Base-by-base conservation (phyloP, 1,140 invertebrate genomes). In the Pseudobourletiella spinata region DNA sequence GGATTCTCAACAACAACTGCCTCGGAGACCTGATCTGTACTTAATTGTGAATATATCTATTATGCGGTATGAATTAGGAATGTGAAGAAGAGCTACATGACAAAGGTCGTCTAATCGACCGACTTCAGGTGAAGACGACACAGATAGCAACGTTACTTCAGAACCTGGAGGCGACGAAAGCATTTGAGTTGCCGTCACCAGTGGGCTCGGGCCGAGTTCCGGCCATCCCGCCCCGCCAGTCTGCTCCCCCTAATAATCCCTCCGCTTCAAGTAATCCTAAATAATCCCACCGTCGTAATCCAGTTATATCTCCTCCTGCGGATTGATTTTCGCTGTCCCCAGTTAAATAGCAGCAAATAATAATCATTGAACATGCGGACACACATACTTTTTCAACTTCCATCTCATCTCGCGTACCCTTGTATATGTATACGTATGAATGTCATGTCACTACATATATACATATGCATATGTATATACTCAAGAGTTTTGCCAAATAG, bases 11-110 rank as follows among this genome's bases (percentile, higher is more conserved):
- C n/a, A n/a, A n/a, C n/a, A n/a, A n/a, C n/a, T n/a, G n/a, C n/a
- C n/a, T n/a, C n/a, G n/a, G n/a, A n/a, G n/a, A n/a, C n/a, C n/a
- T n/a, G n/a, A n/a, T n/a, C n/a, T n/a, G n/a, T n/a, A n/a, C n/a
- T n/a, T n/a, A n/a, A n/a, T n/a, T n/a, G n/a, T n/a, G n/a, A n/a
- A n/a, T n/a, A n/a, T n/a, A n/a, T n/a, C n/a, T n/a, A n/a, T n/a
- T n/a, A n/a, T 39, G n/a, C 32, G 2, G 55, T 26, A 54, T 52
- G 8, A 55, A 22, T 16, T 77, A 93, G 89, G 90, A 92, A 81
- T 92, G 89, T 81, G 89, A 92, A 80, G 82, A 84, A 78, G 90
- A 92, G 78, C 81, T 92, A 74, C 90, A 87, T 66, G 87, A 92
- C 79, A 91, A 91, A 76, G 89, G 88, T 69, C 86, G 90, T 78